A percentile compares a stretch with the other conserved stretches of the same genome.
These are phyloP conservation scores for Himalopsyche japonica DNA, from an alignment of 2,888 invertebrate species.

Conservation along the genomic window DNA sequence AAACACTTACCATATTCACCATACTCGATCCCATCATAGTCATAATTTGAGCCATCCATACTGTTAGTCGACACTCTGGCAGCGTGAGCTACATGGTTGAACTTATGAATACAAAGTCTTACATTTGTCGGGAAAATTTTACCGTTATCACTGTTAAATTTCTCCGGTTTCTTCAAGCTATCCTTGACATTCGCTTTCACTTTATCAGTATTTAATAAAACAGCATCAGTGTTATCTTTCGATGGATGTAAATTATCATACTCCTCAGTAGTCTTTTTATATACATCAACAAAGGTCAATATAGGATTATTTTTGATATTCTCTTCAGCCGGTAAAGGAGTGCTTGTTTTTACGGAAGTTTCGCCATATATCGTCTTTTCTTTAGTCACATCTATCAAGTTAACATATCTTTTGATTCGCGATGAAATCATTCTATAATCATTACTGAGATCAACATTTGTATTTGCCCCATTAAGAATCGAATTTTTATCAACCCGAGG, in stretches of 20 bases:
- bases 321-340: neutral
- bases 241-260: neutral
- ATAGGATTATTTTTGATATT: neutral
- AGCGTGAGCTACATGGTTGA: conserved; percentile 41
- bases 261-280: neutral
- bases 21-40: conserved; percentile 37
- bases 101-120: conserved; percentile 39
- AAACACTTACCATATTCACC: conserved; percentile 31
- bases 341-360: neutral
- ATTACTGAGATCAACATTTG: neutral
- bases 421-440: neutral
- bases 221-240: neutral
- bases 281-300: neutral
- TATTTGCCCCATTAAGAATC: neutral
- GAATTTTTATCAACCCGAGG: neutral
- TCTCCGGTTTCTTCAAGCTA: neutral
- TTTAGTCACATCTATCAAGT: neutral
- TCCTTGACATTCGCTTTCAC: neutral
- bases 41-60: conserved; percentile 32
- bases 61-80: conserved; percentile 32
- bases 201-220: neutral
- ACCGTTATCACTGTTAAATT: neutral
- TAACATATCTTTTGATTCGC: neutral
- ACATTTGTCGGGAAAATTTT: neutral
- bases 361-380: neutral